Evolutionary conservation across 1,140 invertebrate genomes (phyloP), one percentile per base, ranked within the genome.

Genomic region (Epicauta chinensis): DNA sequence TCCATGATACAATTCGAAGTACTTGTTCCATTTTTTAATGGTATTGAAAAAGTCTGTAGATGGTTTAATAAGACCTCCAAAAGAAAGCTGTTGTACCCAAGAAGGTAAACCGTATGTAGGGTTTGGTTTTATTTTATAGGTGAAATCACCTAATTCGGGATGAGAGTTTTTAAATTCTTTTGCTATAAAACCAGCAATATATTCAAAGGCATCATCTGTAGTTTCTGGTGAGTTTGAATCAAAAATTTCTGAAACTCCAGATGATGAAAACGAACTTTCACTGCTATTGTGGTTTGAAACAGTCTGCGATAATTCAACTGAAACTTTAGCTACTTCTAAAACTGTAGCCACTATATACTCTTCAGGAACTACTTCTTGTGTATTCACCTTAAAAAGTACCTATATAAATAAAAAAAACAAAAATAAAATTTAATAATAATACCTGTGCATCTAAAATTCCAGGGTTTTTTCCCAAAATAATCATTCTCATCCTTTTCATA

Each of bases 11-110:
- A n/a, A n/a, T n/a, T n/a, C n/a, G n/a, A n/a, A n/a, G n/a, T n/a
- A n/a, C n/a, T n/a, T n/a, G n/a, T n/a, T n/a, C n/a, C n/a, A n/a
- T n/a, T n/a, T n/a, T n/a, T n/a, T n/a, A n/a, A n/a, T n/a, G n/a
- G n/a, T n/a, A n/a, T n/a, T n/a, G n/a, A n/a, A n/a, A n/a, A n/a
- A n/a, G n/a, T n/a, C n/a, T n/a, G n/a, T n/a, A n/a, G n/a, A n/a
- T n/a, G n/a, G 43, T 45, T 45, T 45, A 13, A 45, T 34, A 13
- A 45, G 13, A 2, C 43, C 23, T 2, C 43, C 43, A 15, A 13
- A 45, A 31, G 23, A 45, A 14, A 45, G 14, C 15, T 45, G 43
- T 30, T 45, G 29, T 15, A 45, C 43, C 43, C 29, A 45, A 13
- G 43, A 17, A 2, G 43, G 29, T 4, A 45, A 14, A 12, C 14